phyloP scores from a whole-genome alignment of 2,888 invertebrate species.

The Pachymerium ferrugineum region DNA sequence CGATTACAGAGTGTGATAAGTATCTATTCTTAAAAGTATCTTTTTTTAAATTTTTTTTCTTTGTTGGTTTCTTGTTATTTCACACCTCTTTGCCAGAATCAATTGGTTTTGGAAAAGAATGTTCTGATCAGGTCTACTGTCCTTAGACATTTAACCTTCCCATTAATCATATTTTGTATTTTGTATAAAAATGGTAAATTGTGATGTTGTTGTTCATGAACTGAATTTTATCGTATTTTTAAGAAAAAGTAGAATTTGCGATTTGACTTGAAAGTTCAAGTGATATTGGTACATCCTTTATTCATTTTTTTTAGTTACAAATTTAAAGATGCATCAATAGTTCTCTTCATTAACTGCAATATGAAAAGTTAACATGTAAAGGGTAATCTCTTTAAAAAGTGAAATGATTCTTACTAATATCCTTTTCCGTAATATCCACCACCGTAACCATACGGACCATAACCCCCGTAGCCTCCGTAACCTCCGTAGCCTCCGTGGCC shows the following conservation, averaged over 20 bases:
- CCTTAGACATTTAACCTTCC: too few relatives aligned
- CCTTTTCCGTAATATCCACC: neutral
- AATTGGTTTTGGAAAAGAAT: too few relatives aligned
- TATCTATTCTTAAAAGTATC: too few relatives aligned
- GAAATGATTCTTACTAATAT: neutral
- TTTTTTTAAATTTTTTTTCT: neutral
- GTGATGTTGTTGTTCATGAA: neutral
- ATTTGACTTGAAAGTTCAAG: too few relatives aligned
- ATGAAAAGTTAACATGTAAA: neutral
- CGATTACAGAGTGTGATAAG: too few relatives aligned
- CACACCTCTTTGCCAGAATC: neutral
- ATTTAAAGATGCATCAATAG: neutral
- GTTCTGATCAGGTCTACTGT: too few relatives aligned
- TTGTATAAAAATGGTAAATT: neutral
- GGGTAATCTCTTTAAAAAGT: neutral
- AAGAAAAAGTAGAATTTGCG: too few relatives aligned
- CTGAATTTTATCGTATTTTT: too few relatives aligned
- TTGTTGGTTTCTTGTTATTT: too few relatives aligned
- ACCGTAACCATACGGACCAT: neutral
- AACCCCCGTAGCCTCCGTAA: neutral
- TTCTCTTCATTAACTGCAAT: neutral
- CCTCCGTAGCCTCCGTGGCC: constrained; percentile 4
- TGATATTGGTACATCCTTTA: neutral
- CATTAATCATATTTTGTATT: too few relatives aligned
- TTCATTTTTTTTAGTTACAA: neutral